Evolutionary conservation across 1,140 invertebrate genomes (phyloP).

Genomic region (Drosophila carrolli): DNA sequence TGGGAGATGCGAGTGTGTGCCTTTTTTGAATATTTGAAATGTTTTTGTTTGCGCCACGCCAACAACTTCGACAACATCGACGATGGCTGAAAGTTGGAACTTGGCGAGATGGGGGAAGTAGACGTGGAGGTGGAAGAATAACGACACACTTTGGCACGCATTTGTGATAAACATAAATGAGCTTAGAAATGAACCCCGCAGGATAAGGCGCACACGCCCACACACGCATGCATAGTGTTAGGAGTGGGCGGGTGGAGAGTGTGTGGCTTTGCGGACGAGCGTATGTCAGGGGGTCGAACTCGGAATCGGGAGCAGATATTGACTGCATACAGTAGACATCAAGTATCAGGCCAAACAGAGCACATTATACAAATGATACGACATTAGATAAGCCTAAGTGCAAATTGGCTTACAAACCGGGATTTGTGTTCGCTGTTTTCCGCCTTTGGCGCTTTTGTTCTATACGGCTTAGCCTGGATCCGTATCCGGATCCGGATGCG

Average conservation of each 20-base stretch:
- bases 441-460: constrained; percentile 8
- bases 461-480: constrained; percentile 25
- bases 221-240: constrained; percentile 43
- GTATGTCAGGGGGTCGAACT: too few relatives aligned
- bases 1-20: constrained; percentile 13
- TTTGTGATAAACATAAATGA: constrained; percentile 85
- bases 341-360: constrained; percentile 77
- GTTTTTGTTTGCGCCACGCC: constrained; percentile 70
- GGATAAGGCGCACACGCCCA: constrained; percentile 60
- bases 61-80: constrained; percentile 33
- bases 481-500: background rate
- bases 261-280: too few relatives aligned
- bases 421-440: constrained; percentile 67
- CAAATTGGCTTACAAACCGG: constrained; percentile 85
- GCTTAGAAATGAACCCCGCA: constrained; percentile 84
- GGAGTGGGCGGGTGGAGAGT: background rate
- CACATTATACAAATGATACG: constrained; percentile 85
- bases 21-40: constrained; percentile 80
- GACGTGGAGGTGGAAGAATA: constrained; percentile 56
- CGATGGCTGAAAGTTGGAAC: constrained; percentile 10
- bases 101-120: background rate
- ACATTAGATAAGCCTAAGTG: constrained; percentile 85
- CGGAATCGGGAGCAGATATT: constrained; percentile 29
- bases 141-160: constrained; percentile 84
- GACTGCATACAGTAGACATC: constrained; percentile 62